Base-by-base conservation (phyloP, 2,888 invertebrate species). In the Cosmia trapezina region DNA sequence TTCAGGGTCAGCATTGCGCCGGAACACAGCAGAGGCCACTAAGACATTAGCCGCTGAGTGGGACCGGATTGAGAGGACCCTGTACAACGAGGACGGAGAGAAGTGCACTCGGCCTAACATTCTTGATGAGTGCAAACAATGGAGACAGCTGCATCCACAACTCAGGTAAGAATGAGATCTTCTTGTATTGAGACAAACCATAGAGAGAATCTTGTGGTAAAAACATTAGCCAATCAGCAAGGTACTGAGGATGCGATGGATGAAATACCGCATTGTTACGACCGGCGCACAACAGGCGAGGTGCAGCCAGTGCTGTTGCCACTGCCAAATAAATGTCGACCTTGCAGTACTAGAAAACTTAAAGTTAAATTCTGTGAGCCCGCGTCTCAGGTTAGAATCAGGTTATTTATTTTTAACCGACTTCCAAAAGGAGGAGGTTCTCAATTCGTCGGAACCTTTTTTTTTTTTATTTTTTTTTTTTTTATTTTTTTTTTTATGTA, bases 131-230 rank as follows among this genome's bases (percentile, higher is more conserved):
- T 97, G 97, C 85, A 94, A 94, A 73, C 96, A 97, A 85, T 97
- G 97, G 97, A 96, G 95, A 76, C 91, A 95, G 73, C 90, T 96
- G 54, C 97, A 97, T 91, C 97, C 97, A 79, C 96, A 96, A 84
- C 93, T 97, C 84, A 96, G 96, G 97, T 97, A 89, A 79, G 63
- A 41, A 41, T 22, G 4, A 41, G 6, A 11, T n/a, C 3, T 11
- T 54, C 2, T 45, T 22, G 14, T 28, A 28, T 22, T 37, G 4
- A 7, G 5, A 51, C 0, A 3, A 7, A 17, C 19, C 14, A 3
- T 37, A 66, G 9, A 17, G 11, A 33, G 33, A 45, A 45, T 4
- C 17, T 33, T 8, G 7, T 37, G 7, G 11, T 43, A 28, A 45
- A n/a, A 67, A 22, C 43, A 51, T 51, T n/a, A 19, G 8, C 6